Evolutionary conservation across 1,140 invertebrate genomes (phyloP).

Genomic region (Drosophila parvula): DNA sequence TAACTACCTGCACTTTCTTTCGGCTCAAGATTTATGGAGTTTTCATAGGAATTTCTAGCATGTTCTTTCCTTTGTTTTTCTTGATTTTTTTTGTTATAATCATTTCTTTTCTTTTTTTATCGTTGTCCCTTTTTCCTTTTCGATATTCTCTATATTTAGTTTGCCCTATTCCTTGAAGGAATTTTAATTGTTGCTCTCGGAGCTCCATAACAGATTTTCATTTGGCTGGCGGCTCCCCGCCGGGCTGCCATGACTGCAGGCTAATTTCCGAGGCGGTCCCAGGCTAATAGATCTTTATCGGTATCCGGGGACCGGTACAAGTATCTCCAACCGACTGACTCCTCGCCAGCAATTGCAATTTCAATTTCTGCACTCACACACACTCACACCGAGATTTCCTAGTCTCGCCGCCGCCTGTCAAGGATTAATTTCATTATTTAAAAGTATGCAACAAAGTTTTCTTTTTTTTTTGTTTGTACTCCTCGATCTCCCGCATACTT

Average conservation of each 20-base stretch:
- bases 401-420: constrained; percentile 72
- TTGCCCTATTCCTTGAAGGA: constrained; percentile 60
- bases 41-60: constrained; percentile 52
- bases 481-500: constrained; percentile 76
- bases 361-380: constrained; percentile 40
- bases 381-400: constrained; percentile 50
- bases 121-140: constrained; percentile 19
- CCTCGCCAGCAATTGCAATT: constrained; percentile 58
- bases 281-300: constrained; percentile 76
- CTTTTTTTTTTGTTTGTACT: constrained; percentile 25
- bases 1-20: constrained; percentile 64
- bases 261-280: constrained; percentile 50
- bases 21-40: constrained; percentile 48
- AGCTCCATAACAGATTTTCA: constrained; percentile 33
- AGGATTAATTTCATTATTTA: constrained; percentile 84
- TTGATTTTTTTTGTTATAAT: constrained; percentile 10
- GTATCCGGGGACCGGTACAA: constrained; percentile 39
- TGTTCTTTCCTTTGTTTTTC: constrained; percentile 19
- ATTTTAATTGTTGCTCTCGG: constrained; percentile 73
- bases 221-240: constrained; percentile 45
- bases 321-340: constrained; percentile 5
- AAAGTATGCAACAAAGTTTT: constrained; percentile 51
- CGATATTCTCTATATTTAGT: constrained; percentile 48
- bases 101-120: constrained; percentile 13
- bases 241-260: constrained; percentile 30